Base-by-base conservation (phyloP, 2,113 vertebrate genomes). In the Geococcyx californianus region DNA sequence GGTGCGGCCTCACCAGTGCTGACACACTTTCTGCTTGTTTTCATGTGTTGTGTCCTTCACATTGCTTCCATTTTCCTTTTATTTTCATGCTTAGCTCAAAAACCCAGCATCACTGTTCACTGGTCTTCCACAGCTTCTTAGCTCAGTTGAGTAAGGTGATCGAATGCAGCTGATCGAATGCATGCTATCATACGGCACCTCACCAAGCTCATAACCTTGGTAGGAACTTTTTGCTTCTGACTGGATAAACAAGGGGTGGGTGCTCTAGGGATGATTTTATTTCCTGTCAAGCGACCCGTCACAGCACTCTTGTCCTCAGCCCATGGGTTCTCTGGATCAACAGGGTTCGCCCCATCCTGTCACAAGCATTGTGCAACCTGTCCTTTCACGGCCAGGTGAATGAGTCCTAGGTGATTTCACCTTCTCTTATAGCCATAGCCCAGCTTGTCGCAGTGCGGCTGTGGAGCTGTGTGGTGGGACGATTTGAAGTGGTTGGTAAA, bases 1-100 rank as follows among this genome's bases (percentile, higher is more conserved):
- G n/a, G n/a, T n/a, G n/a, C n/a, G n/a, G n/a, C n/a, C n/a, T n/a
- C n/a, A n/a, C n/a, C n/a, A n/a, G n/a, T n/a, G n/a, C n/a, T n/a
- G n/a, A n/a, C n/a, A n/a, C n/a, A n/a, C 33, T 85, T 86, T 86
- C 79, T 92, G 66, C 51, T 52, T 94, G 31, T 86, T 94, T 80
- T 84, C 86, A 86, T 56, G 76, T 80, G 49, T 62, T 60, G 9
- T 28, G 55, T 68, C 44, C 52, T 81, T 74, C 60, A 31, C 23
- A 9, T 82, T 56, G 16, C 67, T 80, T 92, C 81, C 85, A 0
- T 82, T 84, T 93, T 62, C 80, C 28, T 82, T 93, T 62, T 77
- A 70, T 70, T 75, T 87, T 56, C 62, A 38, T 33, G 28, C 49
- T 90, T 78, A 44, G 45, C 78, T 93, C 63, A 11, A n/a, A 59